Evolutionary conservation across 2,113 vertebrate species (phyloP), one percentile per base, ranked within the genome.

Genomic region (Centropristis striata): DNA sequence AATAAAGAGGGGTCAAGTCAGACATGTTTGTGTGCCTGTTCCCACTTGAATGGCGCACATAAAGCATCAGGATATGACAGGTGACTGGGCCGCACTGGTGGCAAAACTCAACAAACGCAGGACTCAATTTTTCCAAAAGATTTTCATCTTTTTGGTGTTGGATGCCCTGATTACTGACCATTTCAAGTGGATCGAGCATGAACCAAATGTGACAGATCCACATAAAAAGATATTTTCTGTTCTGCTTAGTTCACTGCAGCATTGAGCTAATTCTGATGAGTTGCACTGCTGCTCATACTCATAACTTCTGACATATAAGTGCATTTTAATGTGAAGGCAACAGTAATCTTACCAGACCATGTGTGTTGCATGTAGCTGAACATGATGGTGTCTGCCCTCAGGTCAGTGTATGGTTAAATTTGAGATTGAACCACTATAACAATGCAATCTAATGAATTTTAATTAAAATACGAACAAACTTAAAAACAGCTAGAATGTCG

Each of bases 1-100:
- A 78, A 86, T 69, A 39, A 67, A 79, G 41, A 86, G 28, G 72
- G 85, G 86, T 92, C 87, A 79, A 73, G 73, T 65, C 71, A 60
- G 86, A 75, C 58, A 44, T 74, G 72, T 80, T 71, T 10, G 61
- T 27, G 57, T 28, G 71, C 88, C 78, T 75, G 92, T 84, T 87
- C 71, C 65, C 75, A 80, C 90, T 81, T 69, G 89, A 68, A 61
- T 44, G 27, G 46, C 37, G 74, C 42, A 51, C 71, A 79, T 64
- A 74, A 87, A 80, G 84, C 72, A 71, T 12, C 2, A 0, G 39
- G 18, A 42, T 81, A 28, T 70, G 78, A 77, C 85, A 77, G 61
- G 44, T 15, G 59, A 81, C 46, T 18, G 50, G 28, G 55, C 10
- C 2, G 20, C 11, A 1, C 21, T 7, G 42, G 44, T 18, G 32